phyloP scores from a whole-genome alignment of 2,888 invertebrate species.

The Himalopsyche japonica region DNA sequence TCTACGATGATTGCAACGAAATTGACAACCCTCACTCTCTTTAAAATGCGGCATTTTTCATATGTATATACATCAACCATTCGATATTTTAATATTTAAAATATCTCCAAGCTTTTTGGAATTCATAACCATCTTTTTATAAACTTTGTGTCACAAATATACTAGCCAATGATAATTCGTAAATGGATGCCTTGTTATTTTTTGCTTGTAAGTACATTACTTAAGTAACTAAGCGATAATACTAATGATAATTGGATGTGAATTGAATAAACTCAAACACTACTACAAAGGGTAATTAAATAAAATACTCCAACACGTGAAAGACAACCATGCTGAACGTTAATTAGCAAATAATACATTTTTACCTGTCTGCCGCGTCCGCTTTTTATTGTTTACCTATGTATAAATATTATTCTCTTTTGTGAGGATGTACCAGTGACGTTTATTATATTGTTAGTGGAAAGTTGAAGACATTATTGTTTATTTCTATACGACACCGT shows the following conservation, averaged over 20 bases:
- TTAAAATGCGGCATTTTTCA: too few species aligned
- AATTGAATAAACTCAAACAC: background rate
- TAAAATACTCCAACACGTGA: background rate
- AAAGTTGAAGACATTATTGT: background rate
- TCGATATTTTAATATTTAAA: too few species aligned
- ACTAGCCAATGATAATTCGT: background rate
- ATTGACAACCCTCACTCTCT: too few species aligned
- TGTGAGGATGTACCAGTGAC: background rate
- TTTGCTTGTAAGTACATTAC: background rate
- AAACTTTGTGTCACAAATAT: background rate
- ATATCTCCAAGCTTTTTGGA: too few species aligned
- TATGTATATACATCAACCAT: too few species aligned
- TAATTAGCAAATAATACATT: conserved; percentile 1
- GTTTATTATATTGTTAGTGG: background rate
- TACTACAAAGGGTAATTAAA: background rate
- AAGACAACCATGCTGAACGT: background rate
- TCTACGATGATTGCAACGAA: too few species aligned
- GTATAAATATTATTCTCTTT: background rate
- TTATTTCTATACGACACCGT: background rate
- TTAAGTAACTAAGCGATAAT: background rate
- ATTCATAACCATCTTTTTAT: too few species aligned
- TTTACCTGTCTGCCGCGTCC: background rate
- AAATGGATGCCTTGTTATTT: background rate
- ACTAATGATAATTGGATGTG: background rate
- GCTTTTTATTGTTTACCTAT: background rate